These are phyloP conservation scores for Lacerta viridis DNA, from an alignment of 2,797 vertebrate genomes.

Conservation along the genomic window DNA sequence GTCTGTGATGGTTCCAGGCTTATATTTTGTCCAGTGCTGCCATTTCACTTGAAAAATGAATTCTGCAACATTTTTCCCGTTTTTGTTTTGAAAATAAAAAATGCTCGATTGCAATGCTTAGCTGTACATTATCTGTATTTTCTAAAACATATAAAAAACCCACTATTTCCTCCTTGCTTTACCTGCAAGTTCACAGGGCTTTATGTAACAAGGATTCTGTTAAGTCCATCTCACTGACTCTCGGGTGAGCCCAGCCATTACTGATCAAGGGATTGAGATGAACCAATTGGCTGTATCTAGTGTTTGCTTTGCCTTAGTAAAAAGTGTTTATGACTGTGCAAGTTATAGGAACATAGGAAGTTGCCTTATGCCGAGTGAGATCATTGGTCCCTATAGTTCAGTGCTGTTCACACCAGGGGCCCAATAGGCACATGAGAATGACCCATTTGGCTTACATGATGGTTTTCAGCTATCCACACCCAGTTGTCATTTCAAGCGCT, in stretches of 20 bases:
- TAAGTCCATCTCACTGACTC: not conserved
- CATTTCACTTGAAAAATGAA: conserved; percentile 74
- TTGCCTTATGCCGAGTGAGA: too few species aligned
- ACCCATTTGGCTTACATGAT: too few species aligned
- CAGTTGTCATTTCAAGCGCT: too few species aligned
- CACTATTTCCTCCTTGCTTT: not conserved
- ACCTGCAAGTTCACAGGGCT: not conserved
- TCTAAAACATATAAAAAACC: not conserved
- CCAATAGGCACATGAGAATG: too few species aligned
- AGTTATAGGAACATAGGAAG: too few species aligned
- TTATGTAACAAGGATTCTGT: not conserved
- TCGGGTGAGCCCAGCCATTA: not conserved
- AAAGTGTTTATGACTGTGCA: too few species aligned
- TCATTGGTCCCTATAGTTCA: too few species aligned
- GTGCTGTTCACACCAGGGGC: too few species aligned
- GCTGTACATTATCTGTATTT: not conserved
- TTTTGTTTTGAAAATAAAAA: conserved; percentile 43
- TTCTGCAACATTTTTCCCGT: conserved; percentile 7
- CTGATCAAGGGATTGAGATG: not conserved
- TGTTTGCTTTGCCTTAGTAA: too few species aligned
- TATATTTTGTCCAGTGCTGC: conserved; percentile 68
- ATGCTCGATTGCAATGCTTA: conserved; percentile 58
- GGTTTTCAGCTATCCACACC: too few species aligned
- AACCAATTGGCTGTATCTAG: too few species aligned
- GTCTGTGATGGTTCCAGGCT: conserved; percentile 72